Percentiles rank a stretch among this genome's conserved stretches.
Evolutionary conservation across 2,888 invertebrate genomes (phyloP).

Genomic region (Creontiades dilutus): DNA sequence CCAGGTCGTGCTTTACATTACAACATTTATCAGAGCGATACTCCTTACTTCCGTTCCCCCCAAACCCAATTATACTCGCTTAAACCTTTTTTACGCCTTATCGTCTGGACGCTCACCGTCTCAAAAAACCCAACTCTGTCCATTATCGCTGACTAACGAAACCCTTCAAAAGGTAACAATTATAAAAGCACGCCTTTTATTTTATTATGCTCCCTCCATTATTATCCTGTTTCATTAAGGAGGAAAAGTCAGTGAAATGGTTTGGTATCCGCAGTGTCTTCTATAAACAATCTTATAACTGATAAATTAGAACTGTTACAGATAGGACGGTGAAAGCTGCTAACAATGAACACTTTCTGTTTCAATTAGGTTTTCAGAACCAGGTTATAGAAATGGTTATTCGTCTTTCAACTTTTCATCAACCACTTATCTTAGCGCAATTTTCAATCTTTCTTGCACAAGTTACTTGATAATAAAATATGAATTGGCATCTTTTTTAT

Average conservation of each 20-base stretch:
- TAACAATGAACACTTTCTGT: not conserved
- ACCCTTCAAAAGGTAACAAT: not conserved
- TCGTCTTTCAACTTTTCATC: too few relatives aligned
- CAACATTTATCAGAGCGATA: slow-evolving; percentile 30
- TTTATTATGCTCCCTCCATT: not conserved
- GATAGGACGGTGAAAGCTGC: not conserved
- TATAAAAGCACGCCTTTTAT: not conserved
- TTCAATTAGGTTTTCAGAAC: not conserved
- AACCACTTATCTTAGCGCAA: too few relatives aligned
- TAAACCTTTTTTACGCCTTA: not conserved
- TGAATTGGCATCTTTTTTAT: too few relatives aligned
- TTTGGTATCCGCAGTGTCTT: not conserved
- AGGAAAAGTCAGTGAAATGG: not conserved
- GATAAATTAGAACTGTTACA: not conserved
- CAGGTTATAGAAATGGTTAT: too few relatives aligned
- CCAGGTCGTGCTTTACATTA: slow-evolving; percentile 22
- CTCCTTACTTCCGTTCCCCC: not conserved
- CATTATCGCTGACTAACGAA: not conserved
- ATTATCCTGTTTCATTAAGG: not conserved
- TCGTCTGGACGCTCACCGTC: not conserved
- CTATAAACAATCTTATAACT: not conserved
- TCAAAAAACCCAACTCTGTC: not conserved
- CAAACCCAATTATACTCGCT: slow-evolving; percentile 6
- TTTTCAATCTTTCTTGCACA: too few relatives aligned
- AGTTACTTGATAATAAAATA: too few relatives aligned